These are phyloP conservation scores for Euura saliciscinereae DNA, from an alignment of 1,140 invertebrate species.

Conservation along the genomic window DNA sequence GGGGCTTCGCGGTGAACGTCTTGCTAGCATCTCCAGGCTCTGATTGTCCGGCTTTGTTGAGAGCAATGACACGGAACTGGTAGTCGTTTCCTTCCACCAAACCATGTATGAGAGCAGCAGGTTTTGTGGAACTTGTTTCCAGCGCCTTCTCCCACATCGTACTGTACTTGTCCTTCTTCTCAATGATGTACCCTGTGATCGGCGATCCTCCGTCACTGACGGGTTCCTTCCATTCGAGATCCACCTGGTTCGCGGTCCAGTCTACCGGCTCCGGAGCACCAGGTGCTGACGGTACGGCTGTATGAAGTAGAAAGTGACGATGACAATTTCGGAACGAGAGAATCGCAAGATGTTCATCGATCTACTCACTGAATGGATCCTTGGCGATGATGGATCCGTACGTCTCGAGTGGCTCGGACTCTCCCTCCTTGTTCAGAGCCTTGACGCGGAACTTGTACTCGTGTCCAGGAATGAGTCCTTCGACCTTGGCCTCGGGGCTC, in stretches of 20 bases:
- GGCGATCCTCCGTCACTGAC: constrained; percentile 88
- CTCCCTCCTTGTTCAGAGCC: constrained; percentile 95
- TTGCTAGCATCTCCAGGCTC: constrained; percentile 88
- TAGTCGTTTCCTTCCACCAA: constrained; percentile 97
- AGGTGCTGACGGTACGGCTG: constrained; percentile 80
- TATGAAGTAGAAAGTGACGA: constrained; percentile 34
- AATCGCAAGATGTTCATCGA: neutral
- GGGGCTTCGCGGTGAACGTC: constrained; percentile 89
- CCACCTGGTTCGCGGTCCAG: constrained; percentile 90
- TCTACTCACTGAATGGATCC: constrained; percentile 90
- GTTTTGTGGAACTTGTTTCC: constrained; percentile 76
- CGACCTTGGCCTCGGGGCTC: constrained; percentile 86
- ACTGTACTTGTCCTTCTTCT: constrained; percentile 97
- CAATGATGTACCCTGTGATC: constrained; percentile 93
- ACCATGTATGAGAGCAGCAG: constrained; percentile 79
- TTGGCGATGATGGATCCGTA: constrained; percentile 91
- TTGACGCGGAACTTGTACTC: constrained; percentile 98
- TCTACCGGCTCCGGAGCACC: constrained; percentile 86
- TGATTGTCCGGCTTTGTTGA: constrained; percentile 93
- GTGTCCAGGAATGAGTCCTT: constrained; percentile 88
- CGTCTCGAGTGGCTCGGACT: constrained; percentile 95
- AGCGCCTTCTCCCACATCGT: constrained; percentile 89
- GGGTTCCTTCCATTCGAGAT: constrained; percentile 84
- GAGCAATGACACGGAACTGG: constrained; percentile 96
- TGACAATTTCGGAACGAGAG: constrained; percentile 11